Conservation (phyloP, 2,888 invertebrate genomes). For the Tachystola acroxantha region DNA sequence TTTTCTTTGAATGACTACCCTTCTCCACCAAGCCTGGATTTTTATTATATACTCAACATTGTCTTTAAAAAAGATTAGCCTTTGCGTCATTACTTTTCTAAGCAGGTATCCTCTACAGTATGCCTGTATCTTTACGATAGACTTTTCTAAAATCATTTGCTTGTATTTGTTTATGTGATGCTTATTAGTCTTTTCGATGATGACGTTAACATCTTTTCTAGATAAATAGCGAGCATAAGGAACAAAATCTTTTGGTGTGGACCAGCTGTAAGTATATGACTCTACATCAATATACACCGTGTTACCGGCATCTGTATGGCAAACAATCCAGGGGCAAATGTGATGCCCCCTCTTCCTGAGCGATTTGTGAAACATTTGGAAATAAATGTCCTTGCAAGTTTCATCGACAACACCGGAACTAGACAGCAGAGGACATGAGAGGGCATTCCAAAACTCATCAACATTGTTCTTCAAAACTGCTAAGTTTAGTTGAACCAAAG, state of each 20-base stretch:
- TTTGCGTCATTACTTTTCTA: constrained; percentile 61
- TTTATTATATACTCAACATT: constrained; percentile 59
- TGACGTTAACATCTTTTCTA: constrained; percentile 53
- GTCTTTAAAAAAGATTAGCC: constrained; percentile 54
- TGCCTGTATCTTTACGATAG: constrained; percentile 79
- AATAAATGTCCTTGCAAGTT: constrained; percentile 62
- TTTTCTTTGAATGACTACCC: constrained; percentile 57
- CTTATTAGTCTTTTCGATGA: constrained; percentile 65
- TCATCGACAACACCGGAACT: constrained; percentile 40
- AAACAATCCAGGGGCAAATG: constrained; percentile 71
- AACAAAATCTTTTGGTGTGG: constrained; percentile 69
- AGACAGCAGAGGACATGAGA: constrained; percentile 42
- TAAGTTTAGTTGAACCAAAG: constrained; percentile 60
- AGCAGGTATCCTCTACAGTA: constrained; percentile 78
- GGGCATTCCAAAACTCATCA: constrained; percentile 53
- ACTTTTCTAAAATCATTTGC: constrained; percentile 53
- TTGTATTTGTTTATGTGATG: constrained; percentile 59
- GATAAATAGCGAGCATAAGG: constrained; percentile 67
- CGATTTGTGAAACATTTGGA: constrained; percentile 65
- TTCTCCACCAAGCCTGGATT: constrained; percentile 83
- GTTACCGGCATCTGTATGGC: constrained; percentile 69
- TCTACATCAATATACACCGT: constrained; percentile 74
- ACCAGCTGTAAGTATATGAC: constrained; percentile 71
- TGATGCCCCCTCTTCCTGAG: constrained; percentile 61
- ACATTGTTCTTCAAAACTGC: constrained; percentile 59